Evolutionary conservation across 2,888 invertebrate genomes (phyloP), one percentile per base, ranked within the genome.

Genomic region (Anorthoa munda): DNA sequence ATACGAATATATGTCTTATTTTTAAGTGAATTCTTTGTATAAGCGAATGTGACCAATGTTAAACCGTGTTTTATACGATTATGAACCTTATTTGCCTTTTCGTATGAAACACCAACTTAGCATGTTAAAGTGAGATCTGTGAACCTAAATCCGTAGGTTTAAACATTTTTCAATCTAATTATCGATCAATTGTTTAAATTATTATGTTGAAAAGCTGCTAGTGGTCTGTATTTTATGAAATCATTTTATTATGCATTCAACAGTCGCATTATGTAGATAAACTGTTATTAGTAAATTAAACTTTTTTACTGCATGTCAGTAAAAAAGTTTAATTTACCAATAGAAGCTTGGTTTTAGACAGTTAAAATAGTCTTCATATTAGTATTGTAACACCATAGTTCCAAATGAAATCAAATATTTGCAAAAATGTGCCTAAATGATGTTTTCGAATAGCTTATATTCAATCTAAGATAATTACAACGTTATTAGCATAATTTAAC

Each of bases 301-400:
- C n/a, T n/a, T 18, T 64, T 46, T 65, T n/a, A 63, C 82, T 79
- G 79, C 79, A 77, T 55, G 71, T 66, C 82, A 82, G 79, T 82
- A 12, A 15, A 21, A 23, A 50, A 46, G 21, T 48, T 23, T 53
- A 7, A 50, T 72, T 39, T 66, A 59, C n/a, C 17, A 45, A 53
- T 59, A 70, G 26, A 61, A n/a, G 31, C 31, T 70, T 39, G 1
- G 39, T 48, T 56, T 12, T 56, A 56, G 15, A 13, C 23, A 48
- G 53, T 72, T 26, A 48, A 50, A 21, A 46, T 26, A 72, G 9
- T 51, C 68, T 50, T 50, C 45, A 17, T 46, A 39, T 11, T 63
- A 72, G 15, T 59, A 13, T 50, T 66, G 66, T 66, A 55, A 56
- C 55, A 75, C 21, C 39, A 75, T 51, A 75, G 66, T 66, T 61